Conservation (phyloP, 1,140 invertebrate species). For the Arctopsyche grandis region DNA sequence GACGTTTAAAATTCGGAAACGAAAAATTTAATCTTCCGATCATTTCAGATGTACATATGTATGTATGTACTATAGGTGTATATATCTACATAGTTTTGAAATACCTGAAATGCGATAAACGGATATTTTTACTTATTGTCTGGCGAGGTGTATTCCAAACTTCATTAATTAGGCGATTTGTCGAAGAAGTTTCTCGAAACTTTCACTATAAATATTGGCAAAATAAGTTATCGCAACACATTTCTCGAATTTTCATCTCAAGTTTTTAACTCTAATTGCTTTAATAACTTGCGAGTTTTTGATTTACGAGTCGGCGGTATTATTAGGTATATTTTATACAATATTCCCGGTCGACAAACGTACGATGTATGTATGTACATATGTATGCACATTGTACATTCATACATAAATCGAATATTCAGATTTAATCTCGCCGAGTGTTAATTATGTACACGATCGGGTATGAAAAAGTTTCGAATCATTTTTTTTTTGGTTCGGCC, state of each 20-base stretch:
- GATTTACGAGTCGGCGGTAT: not conserved
- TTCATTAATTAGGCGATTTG: constrained; percentile 23
- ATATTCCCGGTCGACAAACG: too few species aligned
- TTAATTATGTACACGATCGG: too few species aligned
- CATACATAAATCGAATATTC: too few species aligned
- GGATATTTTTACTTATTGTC: not conserved
- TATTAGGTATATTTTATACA: not conserved
- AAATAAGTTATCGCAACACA: constrained; percentile 3
- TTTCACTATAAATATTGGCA: constrained; percentile 20
- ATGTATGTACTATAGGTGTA: too few species aligned
- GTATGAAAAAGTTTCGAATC: too few species aligned
- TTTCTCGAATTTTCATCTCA: constrained; percentile 8
- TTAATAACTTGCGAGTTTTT: constrained; percentile 15
- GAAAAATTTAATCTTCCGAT: too few species aligned
- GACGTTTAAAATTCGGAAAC: not conserved
- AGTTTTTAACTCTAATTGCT: constrained; percentile 25
- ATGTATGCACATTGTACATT: too few species aligned
- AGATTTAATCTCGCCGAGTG: too few species aligned
- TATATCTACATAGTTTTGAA: too few species aligned
- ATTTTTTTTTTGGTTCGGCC: too few species aligned
- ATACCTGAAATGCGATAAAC: not conserved
- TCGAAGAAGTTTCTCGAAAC: not conserved
- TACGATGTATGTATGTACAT: too few species aligned
- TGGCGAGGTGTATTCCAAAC: constrained; percentile 2
- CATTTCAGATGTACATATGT: too few species aligned